Base-by-base conservation (phyloP, 2,888 invertebrate species). In the Ceraclea dissimilis region DNA sequence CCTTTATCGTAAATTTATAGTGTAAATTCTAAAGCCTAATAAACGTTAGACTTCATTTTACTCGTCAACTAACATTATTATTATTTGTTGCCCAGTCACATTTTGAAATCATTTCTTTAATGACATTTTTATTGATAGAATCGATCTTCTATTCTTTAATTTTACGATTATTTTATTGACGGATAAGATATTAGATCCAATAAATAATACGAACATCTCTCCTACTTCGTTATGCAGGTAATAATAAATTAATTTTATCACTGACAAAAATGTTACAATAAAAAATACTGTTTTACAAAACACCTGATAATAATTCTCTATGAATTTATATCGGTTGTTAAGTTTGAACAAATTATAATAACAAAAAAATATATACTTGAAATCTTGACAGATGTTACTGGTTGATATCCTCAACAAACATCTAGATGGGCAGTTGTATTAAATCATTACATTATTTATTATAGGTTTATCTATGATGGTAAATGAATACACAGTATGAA, bases 1-100 rank as follows among this genome's bases (percentile, higher is more conserved):
- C 26, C 26, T 26, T 26, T 33, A 50, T 50, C 50, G 50, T 26
- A 47, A 16, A 50, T 50, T 50, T 50, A 50, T 50, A 26, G 31
- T 31, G 50, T 33, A 33, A 19, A 26, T 26, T 26, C 10, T 26
- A 26, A 26, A 26, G 4, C 26, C 5, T 10, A 26, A 26, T 26
- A 26, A 26, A 26, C 10, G 26, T 26, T 26, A 10, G 26, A 26
- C 26, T n/a, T 26, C 26, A n/a, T 26, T 26, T 26, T 26, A 26
- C 26, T 26, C 10, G 10, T 26, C 26, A 10, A 26, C 5, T n/a
- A n/a, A n/a, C n/a, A n/a, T 26, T 26, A 26, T 4, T 26, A 26
- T 26, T 26, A 26, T 26, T 26, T 26, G 26, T 26, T 26, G 26
- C 26, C 26, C 26, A 10, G 26, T 26, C 10, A 26, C 26, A n/a